Base-by-base conservation (phyloP, 2,797 vertebrate genomes). In the Bryconaethiops microstoma region DNA sequence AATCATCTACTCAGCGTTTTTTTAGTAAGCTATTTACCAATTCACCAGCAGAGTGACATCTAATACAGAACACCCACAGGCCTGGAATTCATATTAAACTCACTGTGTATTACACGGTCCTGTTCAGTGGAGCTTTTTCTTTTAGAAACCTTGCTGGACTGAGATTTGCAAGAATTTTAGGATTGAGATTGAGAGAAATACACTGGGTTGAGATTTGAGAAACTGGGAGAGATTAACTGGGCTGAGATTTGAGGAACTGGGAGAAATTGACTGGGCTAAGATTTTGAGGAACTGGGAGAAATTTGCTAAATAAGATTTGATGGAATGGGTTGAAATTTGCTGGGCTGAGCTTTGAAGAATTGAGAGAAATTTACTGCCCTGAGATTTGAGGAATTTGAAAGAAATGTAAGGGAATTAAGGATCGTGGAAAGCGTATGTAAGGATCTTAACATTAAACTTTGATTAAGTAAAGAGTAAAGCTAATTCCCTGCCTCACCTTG, bases 1-100 rank as follows among this genome's bases (percentile, higher is more conserved):
- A 75, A 79, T 65, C 78, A 81, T 71, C 77, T 50, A 80, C 85
- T 86, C 82, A 84, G 85, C 80, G 52, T 80, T 86, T 82, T 79
- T 83, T 62, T 68, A 83, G 79, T 55, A 77, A 79, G 55, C 69
- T 76, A 79, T 86, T 84, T 74, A 84, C 64, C 74, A 83, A 48
- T 74, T 73, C 79, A 71, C 23, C 76, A 50, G 52, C 23, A 48
- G 63, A 57, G 9, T 55, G 55, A 70, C 52, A 74, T 7, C 13
- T 21, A 25, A 63, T 40, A 40, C 16, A 29, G 54, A 69, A 69
- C 75, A 40, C 29, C 60, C n/a, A 23, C 45, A 62, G 42, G 35
- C 57, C 39, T 1, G 13, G 50, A 12, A 50, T 50, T 63, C 39
- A 39, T 39, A 50, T 25, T 19, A 16, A 78, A 77, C 29, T 48